phyloP scores from a whole-genome alignment of 1,140 invertebrate genomes.

The Drosophila sproati region DNA sequence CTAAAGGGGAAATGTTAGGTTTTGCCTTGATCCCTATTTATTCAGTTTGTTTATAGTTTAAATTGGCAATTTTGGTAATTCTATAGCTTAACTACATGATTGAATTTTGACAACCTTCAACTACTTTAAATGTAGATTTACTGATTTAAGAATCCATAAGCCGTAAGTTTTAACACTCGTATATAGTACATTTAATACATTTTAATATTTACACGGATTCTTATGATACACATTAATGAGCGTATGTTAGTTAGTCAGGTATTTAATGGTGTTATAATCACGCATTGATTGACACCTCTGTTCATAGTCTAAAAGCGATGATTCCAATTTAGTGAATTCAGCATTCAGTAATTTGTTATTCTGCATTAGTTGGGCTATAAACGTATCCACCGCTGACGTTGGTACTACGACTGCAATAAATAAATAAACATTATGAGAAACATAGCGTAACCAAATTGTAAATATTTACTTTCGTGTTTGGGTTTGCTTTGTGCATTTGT shows the following conservation, averaged over 20 bases:
- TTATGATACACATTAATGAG: not conserved
- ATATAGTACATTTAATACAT: not conserved
- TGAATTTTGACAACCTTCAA: no score
- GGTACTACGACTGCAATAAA: constrained; percentile 16
- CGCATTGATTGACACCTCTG: constrained; percentile 66
- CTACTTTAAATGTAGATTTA: no score
- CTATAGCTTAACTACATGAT: no score
- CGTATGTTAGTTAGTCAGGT: constrained; percentile 12
- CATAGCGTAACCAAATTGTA: not conserved
- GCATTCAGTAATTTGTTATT: constrained; percentile 60
- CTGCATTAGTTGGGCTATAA: constrained; percentile 53
- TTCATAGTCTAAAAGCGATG: constrained; percentile 60
- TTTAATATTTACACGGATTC: not conserved
- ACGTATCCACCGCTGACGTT: constrained; percentile 38
- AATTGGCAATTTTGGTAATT: no score
- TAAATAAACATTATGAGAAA: not conserved
- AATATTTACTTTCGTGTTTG: constrained; percentile 22
- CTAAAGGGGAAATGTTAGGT: no score
- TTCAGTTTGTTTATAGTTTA: no score
- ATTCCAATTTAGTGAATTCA: constrained; percentile 60
- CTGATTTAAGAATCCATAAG: no score
- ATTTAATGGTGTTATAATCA: constrained; percentile 61
- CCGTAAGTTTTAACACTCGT: no score
- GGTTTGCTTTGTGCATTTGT: constrained; percentile 22
- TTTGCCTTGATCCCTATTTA: no score